phyloP scores from a whole-genome alignment of 2,113 vertebrate genomes.

The Dendropsophus ebraccatus region DNA sequence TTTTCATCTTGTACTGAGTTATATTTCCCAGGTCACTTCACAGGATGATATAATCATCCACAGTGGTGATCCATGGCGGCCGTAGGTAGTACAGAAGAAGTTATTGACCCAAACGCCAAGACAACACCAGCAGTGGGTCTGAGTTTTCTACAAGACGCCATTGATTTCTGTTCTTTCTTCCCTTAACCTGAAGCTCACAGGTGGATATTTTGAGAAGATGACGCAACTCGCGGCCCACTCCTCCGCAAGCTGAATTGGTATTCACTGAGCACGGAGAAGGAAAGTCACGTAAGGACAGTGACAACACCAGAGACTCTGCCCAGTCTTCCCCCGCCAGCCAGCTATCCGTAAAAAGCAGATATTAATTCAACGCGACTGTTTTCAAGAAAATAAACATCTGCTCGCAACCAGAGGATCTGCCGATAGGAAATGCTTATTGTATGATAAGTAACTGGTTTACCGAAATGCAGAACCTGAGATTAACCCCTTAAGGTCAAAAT shows the following conservation, averaged over 20 bases:
- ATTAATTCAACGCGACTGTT: conserved; percentile 20
- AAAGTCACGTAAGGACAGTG: conserved; percentile 15
- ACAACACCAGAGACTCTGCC: neutral
- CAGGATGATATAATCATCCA: neutral
- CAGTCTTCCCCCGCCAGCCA: neutral
- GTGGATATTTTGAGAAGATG: neutral
- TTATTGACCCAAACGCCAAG: neutral
- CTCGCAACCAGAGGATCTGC: neutral
- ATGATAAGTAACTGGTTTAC: too few species aligned
- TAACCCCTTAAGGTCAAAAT: neutral
- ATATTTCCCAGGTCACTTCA: neutral
- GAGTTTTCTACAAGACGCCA: neutral
- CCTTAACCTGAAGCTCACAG: neutral
- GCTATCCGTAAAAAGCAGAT: conserved; percentile 1
- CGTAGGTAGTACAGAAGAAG: neutral
- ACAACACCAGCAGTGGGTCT: neutral
- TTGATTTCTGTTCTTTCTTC: neutral
- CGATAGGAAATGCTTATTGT: conserved; percentile 1
- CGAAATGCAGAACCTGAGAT: neutral
- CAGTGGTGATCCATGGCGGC: neutral
- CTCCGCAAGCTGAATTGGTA: neutral
- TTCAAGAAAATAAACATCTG: conserved; percentile 45
- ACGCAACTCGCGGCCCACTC: neutral
- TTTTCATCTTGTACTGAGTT: neutral
- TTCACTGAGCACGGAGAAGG: neutral